These are phyloP conservation scores for Lepisosteus oculatus DNA, from an alignment of 2,113 vertebrate genomes.

Conservation along the genomic window DNA sequence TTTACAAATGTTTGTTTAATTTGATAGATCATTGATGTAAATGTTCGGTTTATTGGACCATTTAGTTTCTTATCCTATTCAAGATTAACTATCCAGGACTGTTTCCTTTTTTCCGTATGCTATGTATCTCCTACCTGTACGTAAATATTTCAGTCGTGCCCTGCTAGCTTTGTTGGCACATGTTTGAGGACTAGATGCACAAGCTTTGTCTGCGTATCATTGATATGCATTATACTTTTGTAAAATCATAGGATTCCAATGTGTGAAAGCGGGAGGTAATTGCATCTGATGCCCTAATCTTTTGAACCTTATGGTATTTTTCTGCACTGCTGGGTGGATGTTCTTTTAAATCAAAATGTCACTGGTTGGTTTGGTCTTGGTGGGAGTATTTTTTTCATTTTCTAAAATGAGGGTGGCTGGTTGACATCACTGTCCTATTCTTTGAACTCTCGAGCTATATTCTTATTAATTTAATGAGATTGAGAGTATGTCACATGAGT, in stretches of 20 bases:
- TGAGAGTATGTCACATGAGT: too few species aligned
- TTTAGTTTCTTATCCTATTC: too few species aligned
- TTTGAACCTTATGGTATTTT: not conserved
- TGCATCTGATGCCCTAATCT: not conserved
- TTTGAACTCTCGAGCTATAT: not conserved
- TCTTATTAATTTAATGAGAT: too few species aligned
- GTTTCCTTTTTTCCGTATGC: too few species aligned
- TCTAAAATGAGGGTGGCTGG: constrained; percentile 14
- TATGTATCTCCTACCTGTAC: too few species aligned
- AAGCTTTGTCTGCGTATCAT: not conserved
- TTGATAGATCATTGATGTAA: too few species aligned
- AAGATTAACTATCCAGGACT: too few species aligned
- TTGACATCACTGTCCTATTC: not conserved
- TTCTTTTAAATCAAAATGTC: not conserved
- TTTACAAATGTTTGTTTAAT: too few species aligned
- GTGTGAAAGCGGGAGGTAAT: not conserved
- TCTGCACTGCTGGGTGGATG: constrained; percentile 26
- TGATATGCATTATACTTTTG: too few species aligned
- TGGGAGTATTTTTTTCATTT: not conserved
- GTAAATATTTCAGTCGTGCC: too few species aligned
- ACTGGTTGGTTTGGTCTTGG: not conserved
- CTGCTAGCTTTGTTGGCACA: too few species aligned
- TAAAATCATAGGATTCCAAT: not conserved
- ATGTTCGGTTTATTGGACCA: too few species aligned
- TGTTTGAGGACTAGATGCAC: not conserved